These are phyloP conservation scores for Piezodorus guildinii DNA, from an alignment of 1,140 invertebrate genomes.

Conservation along the genomic window DNA sequence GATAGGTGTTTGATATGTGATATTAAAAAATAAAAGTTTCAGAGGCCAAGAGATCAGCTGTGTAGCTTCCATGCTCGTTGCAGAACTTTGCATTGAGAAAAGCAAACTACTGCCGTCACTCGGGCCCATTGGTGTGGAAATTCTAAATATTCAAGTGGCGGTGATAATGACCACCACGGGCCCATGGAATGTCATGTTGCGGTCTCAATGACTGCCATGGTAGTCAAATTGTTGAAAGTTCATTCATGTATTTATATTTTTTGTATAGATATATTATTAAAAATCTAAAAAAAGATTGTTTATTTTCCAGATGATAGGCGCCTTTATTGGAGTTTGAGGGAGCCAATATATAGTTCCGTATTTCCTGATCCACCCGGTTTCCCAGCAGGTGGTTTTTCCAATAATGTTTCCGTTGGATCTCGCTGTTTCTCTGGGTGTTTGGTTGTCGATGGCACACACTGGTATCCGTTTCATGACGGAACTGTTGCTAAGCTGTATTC, in stretches of 20 bases:
- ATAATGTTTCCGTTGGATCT: conserved; percentile 65
- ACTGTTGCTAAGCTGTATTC: conserved; percentile 74
- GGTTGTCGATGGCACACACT: conserved; percentile 92
- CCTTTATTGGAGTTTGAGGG: conserved; percentile 83
- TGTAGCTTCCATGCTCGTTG: too few relatives aligned
- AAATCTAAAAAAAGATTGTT: not conserved
- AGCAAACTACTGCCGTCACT: not conserved
- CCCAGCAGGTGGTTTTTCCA: conserved; percentile 51
- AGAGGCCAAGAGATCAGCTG: too few relatives aligned
- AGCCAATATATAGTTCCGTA: conserved; percentile 73
- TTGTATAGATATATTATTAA: not conserved
- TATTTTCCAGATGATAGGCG: conserved; percentile 48
- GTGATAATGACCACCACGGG: too few relatives aligned
- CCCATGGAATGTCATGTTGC: not conserved
- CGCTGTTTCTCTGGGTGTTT: conserved; percentile 88
- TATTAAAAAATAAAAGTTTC: too few relatives aligned
- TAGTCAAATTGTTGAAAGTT: not conserved
- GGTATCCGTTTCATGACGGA: conserved; percentile 90
- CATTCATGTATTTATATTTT: not conserved
- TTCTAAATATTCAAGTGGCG: not conserved
- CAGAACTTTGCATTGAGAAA: not conserved
- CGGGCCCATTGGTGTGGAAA: not conserved
- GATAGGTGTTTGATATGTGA: too few relatives aligned
- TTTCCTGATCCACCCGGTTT: conserved; percentile 59
- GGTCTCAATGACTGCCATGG: not conserved